Percentiles rank a stretch among this genome's conserved stretches.
Evolutionary conservation across 2,888 invertebrate genomes (phyloP).

Genomic region (Drosophila pullipes): DNA sequence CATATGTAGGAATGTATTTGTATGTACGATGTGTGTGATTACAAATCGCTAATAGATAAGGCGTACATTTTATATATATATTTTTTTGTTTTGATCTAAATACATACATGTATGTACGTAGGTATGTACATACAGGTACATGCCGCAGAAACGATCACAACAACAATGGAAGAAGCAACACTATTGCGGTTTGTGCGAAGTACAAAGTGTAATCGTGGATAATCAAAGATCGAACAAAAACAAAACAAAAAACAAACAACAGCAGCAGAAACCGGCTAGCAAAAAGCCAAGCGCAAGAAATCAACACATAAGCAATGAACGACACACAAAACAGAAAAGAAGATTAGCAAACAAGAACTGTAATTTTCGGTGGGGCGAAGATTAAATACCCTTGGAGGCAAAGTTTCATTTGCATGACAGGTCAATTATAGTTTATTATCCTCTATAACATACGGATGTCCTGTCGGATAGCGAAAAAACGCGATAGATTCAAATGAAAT

Average conservation of each 20-base stretch:
- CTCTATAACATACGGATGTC: background rate
- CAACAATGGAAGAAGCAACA: conserved; percentile 16
- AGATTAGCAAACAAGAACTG: conserved; percentile 2
- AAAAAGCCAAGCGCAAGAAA: conserved; percentile 7
- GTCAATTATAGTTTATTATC: no score
- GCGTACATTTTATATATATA: conserved; percentile 32
- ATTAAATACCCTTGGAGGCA: conserved; percentile 1
- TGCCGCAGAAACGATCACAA: conserved; percentile 6
- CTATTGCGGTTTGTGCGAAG: conserved; percentile 25
- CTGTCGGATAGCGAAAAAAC: background rate
- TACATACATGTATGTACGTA: background rate
- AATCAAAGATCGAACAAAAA: conserved; percentile 33
- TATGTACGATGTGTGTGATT: conserved; percentile 33
- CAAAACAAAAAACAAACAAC: conserved; percentile 11
- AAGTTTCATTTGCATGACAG: background rate
- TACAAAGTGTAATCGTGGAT: conserved; percentile 39
- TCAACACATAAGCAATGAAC: conserved; percentile 23
- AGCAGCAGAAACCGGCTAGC: conserved; percentile 18
- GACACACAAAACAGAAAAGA: conserved; percentile 16
- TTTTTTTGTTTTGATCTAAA: background rate
- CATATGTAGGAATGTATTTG: background rate
- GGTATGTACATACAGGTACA: background rate
- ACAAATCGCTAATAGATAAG: conserved; percentile 58
- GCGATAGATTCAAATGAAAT: background rate
- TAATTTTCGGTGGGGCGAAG: background rate